Evolutionary conservation across 2,888 invertebrate species (phyloP).

Genomic region (Mimas tiliae): DNA sequence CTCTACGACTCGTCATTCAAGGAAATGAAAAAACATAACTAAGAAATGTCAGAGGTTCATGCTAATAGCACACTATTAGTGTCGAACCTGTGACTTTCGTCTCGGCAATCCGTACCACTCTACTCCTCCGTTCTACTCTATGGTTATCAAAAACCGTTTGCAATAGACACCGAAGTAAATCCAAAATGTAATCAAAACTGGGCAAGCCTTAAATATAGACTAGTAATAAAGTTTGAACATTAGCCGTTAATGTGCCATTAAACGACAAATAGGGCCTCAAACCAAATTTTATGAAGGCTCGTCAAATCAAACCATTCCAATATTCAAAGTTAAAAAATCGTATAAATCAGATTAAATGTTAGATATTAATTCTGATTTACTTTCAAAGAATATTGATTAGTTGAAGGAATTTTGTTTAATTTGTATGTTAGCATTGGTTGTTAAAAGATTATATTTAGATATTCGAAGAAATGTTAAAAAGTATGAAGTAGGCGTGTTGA

Average conservation of each 20-base stretch:
- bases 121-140: too few relatives aligned
- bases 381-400: background rate
- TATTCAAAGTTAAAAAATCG: constrained; percentile 6
- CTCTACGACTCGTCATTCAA: too few relatives aligned
- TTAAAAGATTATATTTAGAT: background rate
- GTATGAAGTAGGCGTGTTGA: too few relatives aligned
- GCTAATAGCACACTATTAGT: too few relatives aligned
- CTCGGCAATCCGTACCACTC: too few relatives aligned
- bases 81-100: too few relatives aligned
- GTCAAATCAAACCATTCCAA: background rate
- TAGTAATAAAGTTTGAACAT: constrained; percentile 15
- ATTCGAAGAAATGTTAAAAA: too few relatives aligned
- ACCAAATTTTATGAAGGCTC: background rate
- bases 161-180: too few relatives aligned
- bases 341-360: background rate
- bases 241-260: constrained; percentile 12
- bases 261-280: constrained; percentile 4
- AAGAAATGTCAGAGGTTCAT: too few relatives aligned
- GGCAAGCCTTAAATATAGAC: background rate
- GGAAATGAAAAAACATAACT: too few relatives aligned
- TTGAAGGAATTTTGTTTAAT: background rate
- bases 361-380: background rate
- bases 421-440: background rate
- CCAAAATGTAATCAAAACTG: background rate
- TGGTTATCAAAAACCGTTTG: too few relatives aligned